These are phyloP conservation scores for Sminthurinus aureus DNA, from an alignment of 2,888 invertebrate species.

Conservation along the genomic window DNA sequence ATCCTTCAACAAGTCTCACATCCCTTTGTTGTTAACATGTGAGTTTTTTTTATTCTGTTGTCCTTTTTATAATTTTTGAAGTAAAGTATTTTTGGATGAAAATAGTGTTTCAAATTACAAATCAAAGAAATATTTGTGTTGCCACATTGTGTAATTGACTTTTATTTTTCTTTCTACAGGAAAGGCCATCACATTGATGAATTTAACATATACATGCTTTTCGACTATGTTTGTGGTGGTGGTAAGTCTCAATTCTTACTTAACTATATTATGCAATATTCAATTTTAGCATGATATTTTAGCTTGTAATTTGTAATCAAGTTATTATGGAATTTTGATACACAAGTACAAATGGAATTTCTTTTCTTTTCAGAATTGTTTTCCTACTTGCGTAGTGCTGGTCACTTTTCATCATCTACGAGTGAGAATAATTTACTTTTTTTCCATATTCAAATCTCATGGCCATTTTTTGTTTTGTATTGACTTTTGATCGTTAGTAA, in stretches of 20 bases:
- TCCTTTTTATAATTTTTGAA: background rate
- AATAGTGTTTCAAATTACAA: background rate
- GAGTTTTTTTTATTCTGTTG: constrained; percentile 64
- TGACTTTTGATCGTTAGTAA: background rate
- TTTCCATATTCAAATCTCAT: too few relatives aligned
- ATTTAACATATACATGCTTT: constrained; percentile 91
- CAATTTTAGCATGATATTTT: too few relatives aligned
- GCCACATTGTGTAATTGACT: background rate
- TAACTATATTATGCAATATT: too few relatives aligned
- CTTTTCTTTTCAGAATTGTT: constrained; percentile 74
- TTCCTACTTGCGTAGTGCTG: constrained; percentile 91
- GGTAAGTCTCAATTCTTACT: too few relatives aligned
- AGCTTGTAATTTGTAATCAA: too few relatives aligned
- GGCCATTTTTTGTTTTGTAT: background rate
- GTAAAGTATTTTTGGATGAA: background rate
- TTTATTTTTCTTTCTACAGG: constrained; percentile 13
- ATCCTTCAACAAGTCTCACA: constrained; percentile 87
- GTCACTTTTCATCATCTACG: constrained; percentile 78
- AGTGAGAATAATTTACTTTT: constrained; percentile 64
- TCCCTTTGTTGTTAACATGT: constrained; percentile 96
- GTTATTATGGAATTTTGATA: too few relatives aligned
- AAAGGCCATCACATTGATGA: constrained; percentile 68
- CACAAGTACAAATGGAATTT: too few relatives aligned
- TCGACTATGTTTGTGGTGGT: constrained; percentile 96
- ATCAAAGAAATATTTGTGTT: background rate